A percentile compares a stretch with the other conserved stretches of the same genome.
phyloP scores from a whole-genome alignment of 2,113 vertebrate species.

The Xenus cinereus region DNA sequence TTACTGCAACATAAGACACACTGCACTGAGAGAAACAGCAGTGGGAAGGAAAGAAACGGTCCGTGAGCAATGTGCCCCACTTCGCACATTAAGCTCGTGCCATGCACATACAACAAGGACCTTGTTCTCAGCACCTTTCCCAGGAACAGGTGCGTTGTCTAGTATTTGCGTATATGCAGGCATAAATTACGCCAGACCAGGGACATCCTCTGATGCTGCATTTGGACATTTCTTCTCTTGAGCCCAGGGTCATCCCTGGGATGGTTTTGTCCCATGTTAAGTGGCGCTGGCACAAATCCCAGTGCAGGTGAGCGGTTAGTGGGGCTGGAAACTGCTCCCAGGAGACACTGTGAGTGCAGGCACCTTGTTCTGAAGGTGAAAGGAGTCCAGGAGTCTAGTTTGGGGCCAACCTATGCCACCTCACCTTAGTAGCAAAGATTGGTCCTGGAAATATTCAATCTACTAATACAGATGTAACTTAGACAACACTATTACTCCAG shows the following conservation, averaged over 20 bases:
- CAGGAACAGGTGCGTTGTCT: neutral
- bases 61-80: neutral
- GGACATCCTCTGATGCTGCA: neutral
- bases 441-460: neutral
- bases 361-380: neutral
- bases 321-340: neutral
- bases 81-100: neutral
- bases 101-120: fast-evolving
- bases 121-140: neutral
- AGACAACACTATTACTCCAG: neutral
- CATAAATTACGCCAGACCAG: neutral
- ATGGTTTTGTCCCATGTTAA: neutral
- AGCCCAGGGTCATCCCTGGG: neutral
- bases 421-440: neutral
- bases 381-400: neutral
- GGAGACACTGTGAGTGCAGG: neutral
- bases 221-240: neutral
- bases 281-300: neutral
- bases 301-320: neutral
- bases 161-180: neutral
- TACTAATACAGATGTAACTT: neutral
- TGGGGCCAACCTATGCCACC: neutral
- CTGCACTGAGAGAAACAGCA: neutral
- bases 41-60: neutral
- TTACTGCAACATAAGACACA: neutral